These are phyloP conservation scores for Drosophila kepulauana DNA, from an alignment of 1,140 invertebrate species.

Conservation along the genomic window DNA sequence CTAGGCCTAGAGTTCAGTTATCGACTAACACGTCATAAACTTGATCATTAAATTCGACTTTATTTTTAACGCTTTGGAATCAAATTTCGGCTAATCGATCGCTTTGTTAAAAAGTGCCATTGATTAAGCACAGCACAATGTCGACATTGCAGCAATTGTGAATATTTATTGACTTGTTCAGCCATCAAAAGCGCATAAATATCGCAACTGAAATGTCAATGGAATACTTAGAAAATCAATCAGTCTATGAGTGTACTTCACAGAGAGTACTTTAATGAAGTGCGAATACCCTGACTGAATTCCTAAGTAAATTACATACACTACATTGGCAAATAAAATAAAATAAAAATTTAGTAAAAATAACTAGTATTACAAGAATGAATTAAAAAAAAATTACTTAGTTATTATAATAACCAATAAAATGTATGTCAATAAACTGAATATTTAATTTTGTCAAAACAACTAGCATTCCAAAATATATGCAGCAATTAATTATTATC, in stretches of 20 bases:
- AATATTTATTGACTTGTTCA: slow-evolving; percentile 33
- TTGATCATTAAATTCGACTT: slow-evolving; percentile 24
- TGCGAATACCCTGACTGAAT: neutral
- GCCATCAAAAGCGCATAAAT: slow-evolving; percentile 16
- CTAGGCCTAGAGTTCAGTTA: slow-evolving; percentile 5
- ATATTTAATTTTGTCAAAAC: neutral
- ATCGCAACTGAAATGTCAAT: slow-evolving; percentile 17
- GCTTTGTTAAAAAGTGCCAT: slow-evolving; percentile 22
- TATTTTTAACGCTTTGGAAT: slow-evolving; percentile 7
- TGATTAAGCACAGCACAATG: slow-evolving; percentile 33
- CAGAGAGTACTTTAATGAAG: neutral
- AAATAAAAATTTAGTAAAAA: too few relatives aligned
- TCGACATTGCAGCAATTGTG: slow-evolving; percentile 19
- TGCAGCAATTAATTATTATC: neutral
- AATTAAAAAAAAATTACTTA: too few relatives aligned
- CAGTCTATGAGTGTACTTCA: neutral
- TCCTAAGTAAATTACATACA: neutral
- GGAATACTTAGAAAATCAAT: slow-evolving; percentile 1
- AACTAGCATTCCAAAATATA: neutral
- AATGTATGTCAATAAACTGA: too few relatives aligned
- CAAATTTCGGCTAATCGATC: slow-evolving; percentile 44
- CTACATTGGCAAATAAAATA: too few relatives aligned
- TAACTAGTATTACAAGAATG: too few relatives aligned
- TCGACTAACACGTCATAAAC: slow-evolving; percentile 10
- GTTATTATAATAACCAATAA: too few relatives aligned